phyloP scores from a whole-genome alignment of 2,113 vertebrate genomes.

The Eublepharis macularius region DNA sequence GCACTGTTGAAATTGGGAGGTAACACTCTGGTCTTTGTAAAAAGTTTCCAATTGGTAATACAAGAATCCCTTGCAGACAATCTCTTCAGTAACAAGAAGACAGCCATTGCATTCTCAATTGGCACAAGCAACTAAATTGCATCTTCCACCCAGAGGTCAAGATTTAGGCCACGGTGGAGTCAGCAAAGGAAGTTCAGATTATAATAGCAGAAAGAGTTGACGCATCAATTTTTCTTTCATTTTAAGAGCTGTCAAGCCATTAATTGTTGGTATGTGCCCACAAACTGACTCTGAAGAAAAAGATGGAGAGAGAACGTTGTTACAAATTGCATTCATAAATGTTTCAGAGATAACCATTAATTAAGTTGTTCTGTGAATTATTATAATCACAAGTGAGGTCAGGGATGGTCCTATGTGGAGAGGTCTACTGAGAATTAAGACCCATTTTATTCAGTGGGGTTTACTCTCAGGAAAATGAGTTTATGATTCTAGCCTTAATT shows the following conservation, averaged over 20 bases:
- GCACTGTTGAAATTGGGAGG: constrained; percentile 11
- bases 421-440: neutral
- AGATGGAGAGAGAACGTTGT: neutral
- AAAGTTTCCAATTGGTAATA: constrained; percentile 1
- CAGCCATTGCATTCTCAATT: constrained; percentile 12
- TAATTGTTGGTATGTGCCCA: constrained; percentile 33
- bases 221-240: constrained; percentile 19
- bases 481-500: neutral
- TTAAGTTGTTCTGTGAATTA: constrained; percentile 21
- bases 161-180: neutral
- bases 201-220: constrained; percentile 17
- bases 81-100: constrained; percentile 9
- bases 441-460: no score
- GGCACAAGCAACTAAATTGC: constrained; percentile 42
- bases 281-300: constrained; percentile 34
- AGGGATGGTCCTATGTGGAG: constrained; percentile 7
- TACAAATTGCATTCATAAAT: constrained; percentile 37
- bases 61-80: neutral
- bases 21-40: neutral
- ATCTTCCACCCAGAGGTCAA: neutral
- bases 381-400: neutral
- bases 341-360: constrained; percentile 31
- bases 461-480: no score
- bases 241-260: constrained; percentile 32
- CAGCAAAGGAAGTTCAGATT: constrained; percentile 27